Conservation (phyloP, 1,140 invertebrate genomes). For the Zaprionus vittiger region DNA sequence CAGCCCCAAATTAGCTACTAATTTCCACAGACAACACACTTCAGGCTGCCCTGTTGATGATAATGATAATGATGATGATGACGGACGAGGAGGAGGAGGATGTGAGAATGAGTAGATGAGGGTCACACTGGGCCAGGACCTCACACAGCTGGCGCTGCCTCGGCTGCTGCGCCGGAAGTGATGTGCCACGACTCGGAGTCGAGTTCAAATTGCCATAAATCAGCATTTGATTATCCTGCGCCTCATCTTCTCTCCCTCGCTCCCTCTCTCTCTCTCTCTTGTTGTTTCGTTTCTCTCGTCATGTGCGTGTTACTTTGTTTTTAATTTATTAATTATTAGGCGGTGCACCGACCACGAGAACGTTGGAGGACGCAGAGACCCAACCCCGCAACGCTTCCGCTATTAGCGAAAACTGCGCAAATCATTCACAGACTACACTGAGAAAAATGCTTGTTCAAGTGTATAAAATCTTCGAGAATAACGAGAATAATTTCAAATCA, state of each 20-base stretch:
- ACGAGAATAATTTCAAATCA: too few species aligned
- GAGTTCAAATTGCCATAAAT: slow-evolving; percentile 76
- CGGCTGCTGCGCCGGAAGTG: slow-evolving; percentile 65
- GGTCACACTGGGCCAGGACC: slow-evolving; percentile 64
- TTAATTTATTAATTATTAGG: slow-evolving; percentile 82
- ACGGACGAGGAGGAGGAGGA: slow-evolving; percentile 24
- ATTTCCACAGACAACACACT: slow-evolving; percentile 70
- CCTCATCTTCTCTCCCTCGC: slow-evolving; percentile 39
- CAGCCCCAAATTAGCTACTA: slow-evolving; percentile 81
- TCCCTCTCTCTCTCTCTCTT: not conserved
- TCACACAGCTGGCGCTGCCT: slow-evolving; percentile 74
- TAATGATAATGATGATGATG: not conserved
- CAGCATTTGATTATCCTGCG: slow-evolving; percentile 79
- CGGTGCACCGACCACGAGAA: slow-evolving; percentile 40
- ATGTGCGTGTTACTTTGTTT: slow-evolving; percentile 78
- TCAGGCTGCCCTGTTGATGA: slow-evolving; percentile 6
- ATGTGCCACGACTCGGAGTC: slow-evolving; percentile 28
- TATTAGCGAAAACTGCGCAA: slow-evolving; percentile 69
- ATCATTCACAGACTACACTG: not conserved
- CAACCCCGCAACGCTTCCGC: slow-evolving; percentile 58
- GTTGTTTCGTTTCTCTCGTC: slow-evolving; percentile 11
- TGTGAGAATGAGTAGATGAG: slow-evolving; percentile 9
- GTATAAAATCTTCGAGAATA: too few species aligned
- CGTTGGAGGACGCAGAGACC: not conserved
- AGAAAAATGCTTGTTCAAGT: not conserved